Evolutionary conservation across 2,797 vertebrate species (phyloP).

Genomic region (Nannoperca australis): DNA sequence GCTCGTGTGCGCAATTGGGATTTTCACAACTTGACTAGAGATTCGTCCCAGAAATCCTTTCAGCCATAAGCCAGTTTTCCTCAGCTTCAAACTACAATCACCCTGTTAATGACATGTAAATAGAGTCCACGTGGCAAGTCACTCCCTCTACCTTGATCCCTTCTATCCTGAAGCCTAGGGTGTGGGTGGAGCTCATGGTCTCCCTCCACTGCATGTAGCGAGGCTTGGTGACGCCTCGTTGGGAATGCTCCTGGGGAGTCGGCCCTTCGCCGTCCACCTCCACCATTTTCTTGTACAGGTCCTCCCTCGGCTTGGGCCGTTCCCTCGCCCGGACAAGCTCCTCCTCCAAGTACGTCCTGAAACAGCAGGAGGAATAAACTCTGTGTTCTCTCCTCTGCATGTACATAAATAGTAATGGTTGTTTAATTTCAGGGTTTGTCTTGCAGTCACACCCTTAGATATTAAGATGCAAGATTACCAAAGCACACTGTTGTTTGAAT

Average conservation of each 20-base stretch:
- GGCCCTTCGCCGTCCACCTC: slow-evolving; percentile 94
- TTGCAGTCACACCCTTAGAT: background rate
- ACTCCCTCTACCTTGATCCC: slow-evolving; percentile 91
- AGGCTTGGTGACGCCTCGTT: slow-evolving; percentile 93
- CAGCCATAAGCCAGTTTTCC: background rate
- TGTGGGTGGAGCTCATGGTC: slow-evolving; percentile 95
- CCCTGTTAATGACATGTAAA: background rate
- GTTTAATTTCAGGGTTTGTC: slow-evolving; percentile 42
- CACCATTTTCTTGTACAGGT: slow-evolving; percentile 98
- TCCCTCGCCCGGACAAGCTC: slow-evolving; percentile 95
- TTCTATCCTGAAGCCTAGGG: slow-evolving; percentile 97
- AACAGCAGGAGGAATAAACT: slow-evolving; percentile 16
- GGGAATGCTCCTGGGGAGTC: slow-evolving; percentile 90
- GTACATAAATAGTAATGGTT: background rate
- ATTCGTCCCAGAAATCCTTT: background rate
- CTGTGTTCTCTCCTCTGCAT: background rate
- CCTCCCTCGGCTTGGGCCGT: slow-evolving; percentile 93
- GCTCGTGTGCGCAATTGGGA: background rate
- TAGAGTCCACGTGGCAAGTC: background rate
- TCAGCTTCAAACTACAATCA: background rate
- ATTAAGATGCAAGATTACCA: background rate
- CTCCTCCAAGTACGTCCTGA: slow-evolving; percentile 96
- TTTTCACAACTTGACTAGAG: background rate
- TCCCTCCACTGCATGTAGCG: slow-evolving; percentile 99
- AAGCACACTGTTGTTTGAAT: background rate